Base-by-base conservation (phyloP, 2,888 invertebrate genomes). In the Acanthosepion pharaonis region DNA sequence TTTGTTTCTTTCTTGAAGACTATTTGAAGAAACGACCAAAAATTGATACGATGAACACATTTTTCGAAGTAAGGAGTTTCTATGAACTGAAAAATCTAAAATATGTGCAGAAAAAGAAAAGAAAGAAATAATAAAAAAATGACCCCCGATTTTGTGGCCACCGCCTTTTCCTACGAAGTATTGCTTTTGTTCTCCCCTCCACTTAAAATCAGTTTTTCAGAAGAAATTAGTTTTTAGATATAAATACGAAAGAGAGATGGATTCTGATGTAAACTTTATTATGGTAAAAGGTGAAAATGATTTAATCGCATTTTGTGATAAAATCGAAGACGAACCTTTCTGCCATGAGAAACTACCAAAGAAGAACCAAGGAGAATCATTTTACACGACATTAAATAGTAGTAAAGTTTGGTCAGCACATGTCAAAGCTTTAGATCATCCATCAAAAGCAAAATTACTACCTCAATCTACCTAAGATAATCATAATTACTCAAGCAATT, bases 331-430 rank as follows among this genome's bases (percentile, higher is more conserved):
- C 92, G 20, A 5, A 23, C 5, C 15, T 92, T 53, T 92, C 92
- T 49, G 49, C 49, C 92, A 92, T 78, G 78, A 78, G n/a, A 78
- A 33, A 49, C 48, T n/a, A 51, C 92, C 18, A 48, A 51, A 51
- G 49, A 42, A 42, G 92, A 51, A 51, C 49, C 92, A 92, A 78
- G 78, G 78, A 78, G 78, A 78, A n/a, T 78, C 78, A 11, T 78
- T 78, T 78, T 11, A 78, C 78, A 78, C 78, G 78, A 78, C 78
- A 78, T 78, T 78, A 33, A n/a, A 11, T 64, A 64, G 64, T 64
- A 64, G 64, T 78, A 78, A 78, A 78, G n/a, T 78, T 78, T 33
- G n/a, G 78, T 78, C n/a, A 33, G 78, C 78, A 78, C 78, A 78
- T 78, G 78, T 78, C 11, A 78, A 78, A 15, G 78, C 11, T 78